Conservation (phyloP, 1,140 invertebrate species). For the Anoplophora glabripennis region DNA sequence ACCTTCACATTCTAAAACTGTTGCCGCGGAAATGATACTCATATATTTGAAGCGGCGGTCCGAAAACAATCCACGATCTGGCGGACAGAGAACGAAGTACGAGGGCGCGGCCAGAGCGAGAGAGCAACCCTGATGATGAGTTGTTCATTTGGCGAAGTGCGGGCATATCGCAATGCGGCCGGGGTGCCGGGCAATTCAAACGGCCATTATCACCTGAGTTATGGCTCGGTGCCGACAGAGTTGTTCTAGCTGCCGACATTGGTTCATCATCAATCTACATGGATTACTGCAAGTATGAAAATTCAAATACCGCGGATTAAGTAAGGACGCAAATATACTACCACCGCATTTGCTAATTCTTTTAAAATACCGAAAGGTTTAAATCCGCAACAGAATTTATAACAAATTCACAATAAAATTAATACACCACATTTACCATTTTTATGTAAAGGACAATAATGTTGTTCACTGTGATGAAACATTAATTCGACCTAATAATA, state of each 20-base stretch:
- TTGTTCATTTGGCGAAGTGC: constrained; percentile 43
- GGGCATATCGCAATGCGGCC: constrained; percentile 42
- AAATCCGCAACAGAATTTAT: too few relatives aligned
- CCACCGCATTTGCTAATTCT: not conserved
- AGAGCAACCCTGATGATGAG: constrained; percentile 34
- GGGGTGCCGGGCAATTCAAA: constrained; percentile 38
- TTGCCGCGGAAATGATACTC: constrained; percentile 31
- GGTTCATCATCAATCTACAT: constrained; percentile 37
- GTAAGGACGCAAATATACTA: not conserved
- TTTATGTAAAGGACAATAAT: too few relatives aligned
- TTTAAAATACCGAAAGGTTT: too few relatives aligned
- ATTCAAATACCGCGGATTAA: not conserved
- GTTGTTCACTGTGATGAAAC: too few relatives aligned
- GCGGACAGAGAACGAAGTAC: constrained; percentile 22
- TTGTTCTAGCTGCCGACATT: constrained; percentile 38
- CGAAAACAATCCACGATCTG: constrained; percentile 38
- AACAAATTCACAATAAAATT: too few relatives aligned
- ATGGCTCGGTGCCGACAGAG: constrained; percentile 40
- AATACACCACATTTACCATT: too few relatives aligned
- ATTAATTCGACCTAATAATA: too few relatives aligned
- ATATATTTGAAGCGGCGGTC: constrained; percentile 35
- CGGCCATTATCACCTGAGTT: constrained; percentile 42
- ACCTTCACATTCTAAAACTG: constrained; percentile 31
- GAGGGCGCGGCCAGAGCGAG: constrained; percentile 19
- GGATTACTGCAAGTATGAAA: constrained; percentile 25